phyloP scores from a whole-genome alignment of 2,113 vertebrate genomes.

The Bostrychus sinensis region DNA sequence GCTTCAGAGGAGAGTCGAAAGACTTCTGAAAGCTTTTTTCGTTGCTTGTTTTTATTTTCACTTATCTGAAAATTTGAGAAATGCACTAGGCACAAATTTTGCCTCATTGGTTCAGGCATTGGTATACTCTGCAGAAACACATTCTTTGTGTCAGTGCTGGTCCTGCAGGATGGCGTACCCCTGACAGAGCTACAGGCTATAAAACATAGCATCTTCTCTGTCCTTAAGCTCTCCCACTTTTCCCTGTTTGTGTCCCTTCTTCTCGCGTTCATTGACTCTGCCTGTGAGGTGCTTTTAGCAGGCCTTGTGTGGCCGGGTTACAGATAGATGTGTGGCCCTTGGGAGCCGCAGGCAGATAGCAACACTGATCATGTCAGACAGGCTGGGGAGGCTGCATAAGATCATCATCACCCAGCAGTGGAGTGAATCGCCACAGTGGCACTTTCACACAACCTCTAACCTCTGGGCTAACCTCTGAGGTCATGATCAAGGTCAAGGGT shows the following conservation, averaged over 20 bases:
- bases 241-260: conserved; percentile 49
- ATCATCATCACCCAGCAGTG: conserved; percentile 74
- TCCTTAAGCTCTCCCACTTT: conserved; percentile 60
- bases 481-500: conserved; percentile 80
- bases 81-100: conserved; percentile 40
- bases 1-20: conserved; percentile 24
- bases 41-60: conserved; percentile 41
- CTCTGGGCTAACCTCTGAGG: conserved; percentile 62
- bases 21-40: conserved; percentile 26
- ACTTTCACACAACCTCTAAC: conserved; percentile 82
- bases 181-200: conserved; percentile 26
- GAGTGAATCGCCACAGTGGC: conserved; percentile 73
- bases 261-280: conserved; percentile 63
- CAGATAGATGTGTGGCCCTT: conserved; percentile 71
- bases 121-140: no score
- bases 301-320: conserved; percentile 60
- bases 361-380: conserved; percentile 75
- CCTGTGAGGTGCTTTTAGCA: conserved; percentile 72
- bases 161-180: conserved; percentile 20
- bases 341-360: conserved; percentile 64
- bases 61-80: conserved; percentile 41
- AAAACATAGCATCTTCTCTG: conserved; percentile 53
- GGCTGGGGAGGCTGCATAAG: conserved; percentile 73
- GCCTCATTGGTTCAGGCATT: conserved; percentile 38
- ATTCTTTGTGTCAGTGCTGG: conserved; percentile 44